Evolutionary conservation across 1,140 invertebrate genomes (phyloP).

Genomic region (Liolophura sinensis): DNA sequence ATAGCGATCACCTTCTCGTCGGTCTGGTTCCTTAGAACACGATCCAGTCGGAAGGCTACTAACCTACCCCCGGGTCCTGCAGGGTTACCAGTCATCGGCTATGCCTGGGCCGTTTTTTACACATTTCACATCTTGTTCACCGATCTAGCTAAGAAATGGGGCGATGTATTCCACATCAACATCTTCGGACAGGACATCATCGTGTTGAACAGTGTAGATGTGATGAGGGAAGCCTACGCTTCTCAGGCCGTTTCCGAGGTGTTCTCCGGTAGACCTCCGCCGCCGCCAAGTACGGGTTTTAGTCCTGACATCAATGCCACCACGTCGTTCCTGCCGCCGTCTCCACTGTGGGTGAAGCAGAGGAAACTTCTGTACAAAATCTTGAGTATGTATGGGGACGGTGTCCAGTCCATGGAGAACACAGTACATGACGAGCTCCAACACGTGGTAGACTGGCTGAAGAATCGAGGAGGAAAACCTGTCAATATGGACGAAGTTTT

Average conservation of each 20-base stretch:
- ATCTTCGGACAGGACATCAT: not conserved
- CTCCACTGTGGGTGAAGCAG: not conserved
- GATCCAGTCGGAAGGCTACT: too few relatives aligned
- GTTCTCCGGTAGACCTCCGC: conserved; percentile 10
- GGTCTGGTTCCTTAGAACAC: too few relatives aligned
- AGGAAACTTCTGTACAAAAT: conserved; percentile 16
- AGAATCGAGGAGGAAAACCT: too few relatives aligned
- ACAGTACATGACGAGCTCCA: conserved; percentile 11
- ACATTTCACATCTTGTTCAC: too few relatives aligned
- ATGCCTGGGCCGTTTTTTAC: too few relatives aligned
- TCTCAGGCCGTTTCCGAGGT: too few relatives aligned
- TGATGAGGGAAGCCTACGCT: conserved; percentile 9
- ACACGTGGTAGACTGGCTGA: too few relatives aligned
- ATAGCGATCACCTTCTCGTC: too few relatives aligned
- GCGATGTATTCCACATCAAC: conserved; percentile 1
- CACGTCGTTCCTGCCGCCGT: not conserved
- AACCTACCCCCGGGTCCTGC: too few relatives aligned
- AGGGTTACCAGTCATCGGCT: too few relatives aligned
- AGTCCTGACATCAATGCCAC: too few relatives aligned
- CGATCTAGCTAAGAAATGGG: not conserved
- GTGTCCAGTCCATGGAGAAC: conserved; percentile 12
- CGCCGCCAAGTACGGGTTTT: not conserved
- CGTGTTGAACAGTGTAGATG: conserved; percentile 10
- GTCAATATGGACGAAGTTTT: too few relatives aligned
- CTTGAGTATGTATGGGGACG: conserved; percentile 12